phyloP scores from a whole-genome alignment of 2,888 invertebrate species.

The Polydrusus tereticollis region DNA sequence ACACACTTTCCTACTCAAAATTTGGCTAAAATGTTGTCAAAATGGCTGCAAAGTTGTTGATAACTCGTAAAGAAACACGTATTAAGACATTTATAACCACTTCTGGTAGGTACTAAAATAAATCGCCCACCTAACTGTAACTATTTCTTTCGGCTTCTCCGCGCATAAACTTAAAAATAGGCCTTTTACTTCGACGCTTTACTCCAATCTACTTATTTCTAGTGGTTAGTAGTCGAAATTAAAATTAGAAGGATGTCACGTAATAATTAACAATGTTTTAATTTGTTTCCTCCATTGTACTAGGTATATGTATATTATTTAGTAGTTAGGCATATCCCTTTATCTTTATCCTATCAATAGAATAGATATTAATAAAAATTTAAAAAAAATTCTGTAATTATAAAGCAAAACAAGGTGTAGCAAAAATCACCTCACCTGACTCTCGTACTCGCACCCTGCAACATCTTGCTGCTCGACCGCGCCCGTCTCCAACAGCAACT shows the following conservation, averaged over 20 bases:
- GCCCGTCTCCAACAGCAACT: slow-evolving; percentile 82
- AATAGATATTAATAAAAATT: too few relatives aligned
- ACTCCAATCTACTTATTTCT: slow-evolving; percentile 8
- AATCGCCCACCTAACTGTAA: not conserved
- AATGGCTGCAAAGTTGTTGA: too few relatives aligned
- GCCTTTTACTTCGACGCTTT: slow-evolving; percentile 1
- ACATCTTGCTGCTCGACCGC: slow-evolving; percentile 71
- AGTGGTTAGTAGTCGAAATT: slow-evolving; percentile 17
- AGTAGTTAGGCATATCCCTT: too few relatives aligned
- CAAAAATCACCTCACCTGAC: slow-evolving; percentile 65
- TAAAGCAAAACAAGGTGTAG: too few relatives aligned
- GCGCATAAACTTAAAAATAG: slow-evolving; percentile 28
- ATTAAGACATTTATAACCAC: too few relatives aligned
- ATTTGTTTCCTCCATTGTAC: not conserved
- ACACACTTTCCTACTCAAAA: too few relatives aligned
- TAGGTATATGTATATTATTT: too few relatives aligned
- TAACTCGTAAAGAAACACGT: too few relatives aligned
- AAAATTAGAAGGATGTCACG: slow-evolving; percentile 18
- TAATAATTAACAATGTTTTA: not conserved
- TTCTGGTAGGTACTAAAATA: too few relatives aligned
- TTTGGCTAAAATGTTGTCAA: too few relatives aligned
- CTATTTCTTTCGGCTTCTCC: not conserved
- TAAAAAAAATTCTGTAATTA: too few relatives aligned
- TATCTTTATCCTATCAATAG: too few relatives aligned
- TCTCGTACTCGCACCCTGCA: slow-evolving; percentile 65